These are phyloP conservation scores for Lophotriccus pileatus DNA, from an alignment of 2,797 vertebrate genomes.

Conservation along the genomic window DNA sequence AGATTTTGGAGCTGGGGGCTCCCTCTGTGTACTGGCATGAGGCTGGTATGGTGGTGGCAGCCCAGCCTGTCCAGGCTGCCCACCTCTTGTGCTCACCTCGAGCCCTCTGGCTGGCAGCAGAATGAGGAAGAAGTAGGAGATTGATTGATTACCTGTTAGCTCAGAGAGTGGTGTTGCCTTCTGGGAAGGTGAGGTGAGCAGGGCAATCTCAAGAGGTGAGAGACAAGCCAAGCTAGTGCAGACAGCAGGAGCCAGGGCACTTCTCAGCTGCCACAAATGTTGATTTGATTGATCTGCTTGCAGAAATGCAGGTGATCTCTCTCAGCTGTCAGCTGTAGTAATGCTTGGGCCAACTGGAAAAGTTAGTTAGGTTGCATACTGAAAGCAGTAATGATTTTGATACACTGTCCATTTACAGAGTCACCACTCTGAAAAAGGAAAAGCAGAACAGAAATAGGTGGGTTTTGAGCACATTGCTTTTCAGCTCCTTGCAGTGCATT, in stretches of 20 bases:
- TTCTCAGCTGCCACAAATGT: background rate
- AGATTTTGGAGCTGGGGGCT: background rate
- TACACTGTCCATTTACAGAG: fast-evolving
- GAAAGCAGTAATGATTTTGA: background rate
- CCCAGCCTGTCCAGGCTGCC: fast-evolving
- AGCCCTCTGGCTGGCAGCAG: background rate
- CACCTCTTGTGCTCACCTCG: fast-evolving
- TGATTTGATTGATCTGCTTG: background rate
- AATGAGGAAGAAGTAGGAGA: background rate
- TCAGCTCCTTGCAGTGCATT: background rate
- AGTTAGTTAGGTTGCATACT: background rate
- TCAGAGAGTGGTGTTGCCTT: fast-evolving
- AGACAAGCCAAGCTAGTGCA: background rate
- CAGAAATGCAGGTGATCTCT: background rate
- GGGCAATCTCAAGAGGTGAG: background rate
- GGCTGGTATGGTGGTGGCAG: fast-evolving
- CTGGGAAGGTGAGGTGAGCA: background rate
- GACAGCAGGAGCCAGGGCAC: background rate
- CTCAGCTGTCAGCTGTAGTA: background rate
- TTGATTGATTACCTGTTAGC: background rate
- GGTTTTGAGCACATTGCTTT: background rate
- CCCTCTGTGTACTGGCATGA: fast-evolving
- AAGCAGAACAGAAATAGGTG: background rate
- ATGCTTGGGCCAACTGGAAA: background rate
- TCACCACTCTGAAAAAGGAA: background rate